Evolutionary conservation across 1,140 invertebrate species (phyloP), one percentile per base, ranked within the genome.

Genomic region (Tetramorium parvispinum): DNA sequence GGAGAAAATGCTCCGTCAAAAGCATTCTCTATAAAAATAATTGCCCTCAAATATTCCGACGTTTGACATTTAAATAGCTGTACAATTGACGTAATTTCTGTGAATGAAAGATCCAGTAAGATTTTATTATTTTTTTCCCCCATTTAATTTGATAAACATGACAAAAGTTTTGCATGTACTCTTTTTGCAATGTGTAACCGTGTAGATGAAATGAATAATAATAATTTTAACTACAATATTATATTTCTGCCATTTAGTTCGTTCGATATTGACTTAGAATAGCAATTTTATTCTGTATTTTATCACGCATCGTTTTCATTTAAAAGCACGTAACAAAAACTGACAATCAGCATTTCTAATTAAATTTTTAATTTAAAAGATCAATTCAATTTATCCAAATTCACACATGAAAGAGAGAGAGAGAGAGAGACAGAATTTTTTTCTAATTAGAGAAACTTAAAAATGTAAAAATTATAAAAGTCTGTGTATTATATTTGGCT

Each of bases 221-320:
- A 57, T 24, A 55, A 37, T 37, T 43, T 53, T 37, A 6, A 2
- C 11, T 53, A n/a, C n/a, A n/a, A n/a, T n/a, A 59, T 59, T 11
- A 0, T 59, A 18, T 43, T 76, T 75, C 10, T 13, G n/a, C 18
- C 32, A 24, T 57, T 21, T 37, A 7, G 11, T 75, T 37, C 2
- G 8, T 43, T 24, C 16, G 73, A 27, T 76, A 57, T 40, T 75
- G n/a, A 57, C 13, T 49, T 49, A 10, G 37, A 18, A 43, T 1
- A 43, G 11, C 37, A 76, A 13, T 76, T 57, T 59, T 76, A 43
- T 76, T 37, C 13, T 16, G 32, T 55, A 75, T 75, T 76, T 16
- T 59, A 21, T 37, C 8, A 5, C 1, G 4, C 6, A 21, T 24
- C 5, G 40, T 46, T 55, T 75, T 55, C 13, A 40, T 75, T 37